These are phyloP conservation scores for Siphlonurus alternatus DNA, from an alignment of 2,888 invertebrate genomes.

Conservation along the genomic window DNA sequence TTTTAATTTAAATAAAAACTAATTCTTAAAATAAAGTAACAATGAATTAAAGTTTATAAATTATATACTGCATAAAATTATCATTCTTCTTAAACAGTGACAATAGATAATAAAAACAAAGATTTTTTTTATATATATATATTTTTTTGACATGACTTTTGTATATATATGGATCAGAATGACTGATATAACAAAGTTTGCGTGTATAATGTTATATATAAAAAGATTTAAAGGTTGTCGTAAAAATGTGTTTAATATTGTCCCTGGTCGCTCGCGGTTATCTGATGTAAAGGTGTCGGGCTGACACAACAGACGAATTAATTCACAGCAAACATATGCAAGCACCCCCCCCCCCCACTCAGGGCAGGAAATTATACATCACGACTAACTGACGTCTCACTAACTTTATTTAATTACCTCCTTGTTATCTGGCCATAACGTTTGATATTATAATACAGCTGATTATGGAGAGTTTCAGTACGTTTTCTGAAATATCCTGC, in stretches of 20 bases:
- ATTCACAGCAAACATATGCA: not conserved
- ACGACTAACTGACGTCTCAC: not conserved
- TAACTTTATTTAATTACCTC: not conserved
- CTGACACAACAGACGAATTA: not conserved
- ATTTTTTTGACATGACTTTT: no score
- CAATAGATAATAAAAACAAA: not conserved
- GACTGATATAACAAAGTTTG: no score
- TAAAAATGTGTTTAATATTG: not conserved
- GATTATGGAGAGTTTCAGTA: no score
- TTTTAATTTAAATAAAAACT: not conserved
- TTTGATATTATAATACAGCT: no score
- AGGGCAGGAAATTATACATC: constrained; percentile 1
- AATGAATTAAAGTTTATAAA: not conserved
- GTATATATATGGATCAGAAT: no score
- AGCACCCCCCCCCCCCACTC: not conserved
- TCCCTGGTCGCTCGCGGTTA: not conserved
- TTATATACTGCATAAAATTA: not conserved
- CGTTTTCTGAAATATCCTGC: no score
- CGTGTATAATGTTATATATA: not conserved
- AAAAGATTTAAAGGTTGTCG: not conserved
- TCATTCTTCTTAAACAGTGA: not conserved
- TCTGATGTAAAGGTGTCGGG: not conserved
- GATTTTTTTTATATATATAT: not conserved
- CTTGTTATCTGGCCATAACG: no score
- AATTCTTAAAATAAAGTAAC: not conserved